Evolutionary conservation across 2,113 vertebrate species (phyloP).

Genomic region (Tetrao urogallus): DNA sequence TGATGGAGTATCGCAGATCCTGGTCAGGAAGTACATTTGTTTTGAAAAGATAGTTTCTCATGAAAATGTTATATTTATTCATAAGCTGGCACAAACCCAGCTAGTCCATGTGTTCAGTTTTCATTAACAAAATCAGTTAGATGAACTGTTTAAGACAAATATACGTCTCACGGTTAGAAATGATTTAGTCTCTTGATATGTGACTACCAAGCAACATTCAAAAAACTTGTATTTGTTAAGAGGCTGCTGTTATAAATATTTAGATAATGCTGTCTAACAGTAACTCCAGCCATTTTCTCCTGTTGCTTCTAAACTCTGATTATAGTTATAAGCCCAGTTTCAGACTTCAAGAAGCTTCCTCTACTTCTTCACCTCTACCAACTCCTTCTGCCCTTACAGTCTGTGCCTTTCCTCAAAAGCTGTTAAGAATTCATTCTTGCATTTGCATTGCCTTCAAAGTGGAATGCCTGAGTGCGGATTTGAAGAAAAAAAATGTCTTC

Average conservation of each 20-base stretch:
- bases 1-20: constrained; percentile 22
- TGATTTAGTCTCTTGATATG: constrained; percentile 18
- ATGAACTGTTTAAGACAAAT: constrained; percentile 51
- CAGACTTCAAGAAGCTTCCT: not conserved
- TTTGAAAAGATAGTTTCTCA: constrained; percentile 48
- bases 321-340: not conserved
- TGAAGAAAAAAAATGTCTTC: not conserved
- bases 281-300: not conserved
- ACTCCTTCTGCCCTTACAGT: not conserved
- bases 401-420: not conserved
- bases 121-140: constrained; percentile 48
- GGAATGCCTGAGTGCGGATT: not conserved
- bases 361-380: not conserved
- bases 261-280: not conserved
- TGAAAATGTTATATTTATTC: constrained; percentile 59
- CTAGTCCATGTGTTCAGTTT: constrained; percentile 50
- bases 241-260: constrained; percentile 42
- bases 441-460: not conserved
- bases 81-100: constrained; percentile 56
- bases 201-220: constrained; percentile 19
- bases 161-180: constrained; percentile 6
- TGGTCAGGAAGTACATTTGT: constrained; percentile 56
- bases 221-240: not conserved
- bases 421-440: not conserved
- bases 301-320: not conserved